Evolutionary conservation across 2,113 vertebrate species (phyloP), one percentile per base, ranked within the genome.

Genomic region (Indri indri): DNA sequence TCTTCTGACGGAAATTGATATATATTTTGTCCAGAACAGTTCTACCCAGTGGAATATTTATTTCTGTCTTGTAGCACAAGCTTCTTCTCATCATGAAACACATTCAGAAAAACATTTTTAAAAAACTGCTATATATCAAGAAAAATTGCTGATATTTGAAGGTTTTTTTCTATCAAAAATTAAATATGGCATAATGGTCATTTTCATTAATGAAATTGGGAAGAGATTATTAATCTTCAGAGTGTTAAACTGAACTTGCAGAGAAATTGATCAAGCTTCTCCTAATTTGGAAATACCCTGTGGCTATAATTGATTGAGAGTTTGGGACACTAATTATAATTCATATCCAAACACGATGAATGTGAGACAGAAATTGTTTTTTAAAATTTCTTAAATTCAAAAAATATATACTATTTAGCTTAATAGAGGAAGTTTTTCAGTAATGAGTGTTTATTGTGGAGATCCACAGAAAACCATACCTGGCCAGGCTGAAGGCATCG

Each of bases 401-500:
- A 97, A 98, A 97, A 92, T 27, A 86, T 50, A 89, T 47, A 61
- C 9, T 50, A 61, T 65, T 81, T 71, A 98, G 87, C 70, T 42
- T 87, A 94, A 52, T 65, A 77, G 14, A 96, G 65, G 76, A 98
- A 57, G 45, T 95, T 71, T 84, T 96, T 81, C 8, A 88, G 65
- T 18, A n/a, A 70, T 22, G 42, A 88, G 27, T 61, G 97, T 98
- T 97, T 98, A 96, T 81, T 90, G 54, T 97, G 97, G 96, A 97
- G 95, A 97, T 96, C 87, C 96, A 88, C 76, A 92, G 88, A 66
- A 97, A 98, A 98, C 99, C 98, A 97, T 99, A 99, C 99, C 99
- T 99, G 98, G 99, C 99, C 93, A 99, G 98, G 98, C 99, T 99
- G 98, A 99, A 99, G 95, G 99, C 99, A 93, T 99, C 99, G 61